phyloP scores from a whole-genome alignment of 2,113 vertebrate genomes.

The Cavia aperea region DNA sequence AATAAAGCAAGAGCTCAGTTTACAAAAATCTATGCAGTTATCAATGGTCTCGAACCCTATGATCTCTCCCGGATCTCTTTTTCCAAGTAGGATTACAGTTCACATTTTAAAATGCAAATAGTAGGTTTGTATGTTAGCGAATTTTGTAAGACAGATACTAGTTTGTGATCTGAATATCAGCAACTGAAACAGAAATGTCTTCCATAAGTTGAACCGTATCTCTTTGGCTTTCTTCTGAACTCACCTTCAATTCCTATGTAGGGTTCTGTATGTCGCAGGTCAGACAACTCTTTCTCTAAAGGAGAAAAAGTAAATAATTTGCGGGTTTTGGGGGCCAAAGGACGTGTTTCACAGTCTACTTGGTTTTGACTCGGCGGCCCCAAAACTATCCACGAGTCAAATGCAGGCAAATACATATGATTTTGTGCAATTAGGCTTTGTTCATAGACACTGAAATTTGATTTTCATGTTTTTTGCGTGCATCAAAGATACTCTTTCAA shows the following conservation, averaged over 20 bases:
- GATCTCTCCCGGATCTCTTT: not conserved
- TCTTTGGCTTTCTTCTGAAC: not conserved
- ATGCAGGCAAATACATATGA: rapidly evolving
- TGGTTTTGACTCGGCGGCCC: rapidly evolving
- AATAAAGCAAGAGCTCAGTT: not conserved
- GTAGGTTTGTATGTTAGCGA: too few species aligned
- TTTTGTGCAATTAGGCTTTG: rapidly evolving
- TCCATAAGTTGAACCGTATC: not conserved
- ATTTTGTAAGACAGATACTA: not conserved
- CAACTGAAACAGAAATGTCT: not conserved
- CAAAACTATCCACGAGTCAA: too few species aligned
- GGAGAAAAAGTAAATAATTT: not conserved
- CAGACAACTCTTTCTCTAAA: rapidly evolving
- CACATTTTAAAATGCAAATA: not conserved
- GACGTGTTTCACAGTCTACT: rapidly evolving
- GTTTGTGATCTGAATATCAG: not conserved
- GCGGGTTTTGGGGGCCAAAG: rapidly evolving
- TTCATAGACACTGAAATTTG: too few species aligned
- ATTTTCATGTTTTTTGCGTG: not conserved
- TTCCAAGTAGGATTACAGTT: not conserved
- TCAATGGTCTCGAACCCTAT: rapidly evolving
- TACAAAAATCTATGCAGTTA: not conserved
- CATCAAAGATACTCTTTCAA: not conserved
- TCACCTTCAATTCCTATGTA: not conserved
- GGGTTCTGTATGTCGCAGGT: not conserved